Percentiles rank a stretch among this genome's conserved stretches.
phyloP scores from a whole-genome alignment of 53 echinoderm and acorn worm species.

The Temnopleurus reevesii region DNA sequence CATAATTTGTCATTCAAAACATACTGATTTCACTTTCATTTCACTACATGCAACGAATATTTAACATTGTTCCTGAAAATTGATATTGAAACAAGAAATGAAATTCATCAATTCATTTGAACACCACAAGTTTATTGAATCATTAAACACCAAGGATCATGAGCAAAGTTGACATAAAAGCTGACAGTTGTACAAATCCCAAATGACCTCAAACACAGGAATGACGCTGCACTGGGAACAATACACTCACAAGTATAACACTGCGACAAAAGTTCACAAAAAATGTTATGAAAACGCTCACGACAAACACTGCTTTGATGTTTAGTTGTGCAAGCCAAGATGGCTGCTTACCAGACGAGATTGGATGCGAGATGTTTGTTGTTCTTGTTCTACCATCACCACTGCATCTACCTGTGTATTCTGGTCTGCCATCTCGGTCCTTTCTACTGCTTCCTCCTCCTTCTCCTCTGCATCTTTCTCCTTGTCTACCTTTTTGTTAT shows the following conservation, averaged over 20 bases:
- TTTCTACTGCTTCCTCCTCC: conserved; percentile 12
- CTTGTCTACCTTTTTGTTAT: neutral
- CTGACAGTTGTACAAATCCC: neutral
- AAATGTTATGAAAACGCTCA: conserved; percentile 22
- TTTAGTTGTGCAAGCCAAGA: neutral
- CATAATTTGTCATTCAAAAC: no score
- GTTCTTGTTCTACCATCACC: conserved; percentile 49
- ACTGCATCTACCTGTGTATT: conserved; percentile 66
- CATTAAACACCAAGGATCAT: no score
- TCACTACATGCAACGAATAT: no score
- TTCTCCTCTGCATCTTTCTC: conserved; percentile 9
- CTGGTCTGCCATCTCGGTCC: conserved; percentile 52
- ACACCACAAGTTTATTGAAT: no score
- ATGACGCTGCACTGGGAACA: conserved; percentile 5
- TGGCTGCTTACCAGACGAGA: conserved; percentile 73
- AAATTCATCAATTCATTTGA: no score
- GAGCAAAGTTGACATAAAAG: no score
- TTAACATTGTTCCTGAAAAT: no score
- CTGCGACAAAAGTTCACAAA: neutral
- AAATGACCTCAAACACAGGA: neutral
- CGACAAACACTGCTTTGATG: neutral
- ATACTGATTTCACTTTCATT: no score
- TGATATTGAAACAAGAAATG: no score
- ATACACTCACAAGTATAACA: neutral
- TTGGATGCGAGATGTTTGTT: conserved; percentile 60